Conservation (phyloP, 2,888 invertebrate species). For the Argyresthia goedartella region DNA sequence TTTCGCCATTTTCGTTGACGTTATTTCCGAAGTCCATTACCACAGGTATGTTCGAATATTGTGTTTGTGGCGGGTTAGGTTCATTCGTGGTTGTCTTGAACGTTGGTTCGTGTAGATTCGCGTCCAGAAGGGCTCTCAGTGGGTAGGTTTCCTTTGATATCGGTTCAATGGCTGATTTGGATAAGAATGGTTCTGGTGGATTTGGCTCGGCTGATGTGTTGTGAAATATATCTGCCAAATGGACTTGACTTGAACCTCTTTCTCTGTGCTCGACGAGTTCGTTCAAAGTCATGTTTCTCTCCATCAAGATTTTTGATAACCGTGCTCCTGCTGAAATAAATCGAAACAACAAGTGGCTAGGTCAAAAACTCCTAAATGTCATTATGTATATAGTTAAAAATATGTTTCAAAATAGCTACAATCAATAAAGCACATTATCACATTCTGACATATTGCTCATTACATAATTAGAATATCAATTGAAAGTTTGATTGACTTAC, state of each 20-base stretch:
- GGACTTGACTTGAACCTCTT: conserved; percentile 84
- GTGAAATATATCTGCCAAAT: conserved; percentile 81
- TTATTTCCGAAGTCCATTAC: conserved; percentile 57
- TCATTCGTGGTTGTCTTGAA: conserved; percentile 38
- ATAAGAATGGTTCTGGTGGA: conserved; percentile 61
- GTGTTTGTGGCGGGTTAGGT: conserved; percentile 20
- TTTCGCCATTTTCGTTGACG: conserved; percentile 64
- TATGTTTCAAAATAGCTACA: too few relatives aligned
- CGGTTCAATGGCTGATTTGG: conserved; percentile 60
- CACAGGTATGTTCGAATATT: conserved; percentile 36
- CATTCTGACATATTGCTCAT: too few relatives aligned
- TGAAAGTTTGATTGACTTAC: conserved; percentile 26
- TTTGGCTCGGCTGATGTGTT: conserved; percentile 73
- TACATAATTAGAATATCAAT: background rate
- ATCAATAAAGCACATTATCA: too few relatives aligned
- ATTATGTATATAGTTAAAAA: too few relatives aligned
- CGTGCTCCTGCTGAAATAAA: conserved; percentile 68
- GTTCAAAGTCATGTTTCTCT: conserved; percentile 84
- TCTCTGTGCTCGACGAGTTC: conserved; percentile 83
- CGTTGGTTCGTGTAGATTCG: conserved; percentile 55
- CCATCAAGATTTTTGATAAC: conserved; percentile 77
- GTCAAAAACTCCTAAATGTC: too few relatives aligned
- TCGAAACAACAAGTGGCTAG: background rate
- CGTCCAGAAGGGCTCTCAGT: conserved; percentile 56
- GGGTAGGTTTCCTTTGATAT: conserved; percentile 66